Conservation (phyloP, 2,797 vertebrate species). For the Mus spretus region DNA sequence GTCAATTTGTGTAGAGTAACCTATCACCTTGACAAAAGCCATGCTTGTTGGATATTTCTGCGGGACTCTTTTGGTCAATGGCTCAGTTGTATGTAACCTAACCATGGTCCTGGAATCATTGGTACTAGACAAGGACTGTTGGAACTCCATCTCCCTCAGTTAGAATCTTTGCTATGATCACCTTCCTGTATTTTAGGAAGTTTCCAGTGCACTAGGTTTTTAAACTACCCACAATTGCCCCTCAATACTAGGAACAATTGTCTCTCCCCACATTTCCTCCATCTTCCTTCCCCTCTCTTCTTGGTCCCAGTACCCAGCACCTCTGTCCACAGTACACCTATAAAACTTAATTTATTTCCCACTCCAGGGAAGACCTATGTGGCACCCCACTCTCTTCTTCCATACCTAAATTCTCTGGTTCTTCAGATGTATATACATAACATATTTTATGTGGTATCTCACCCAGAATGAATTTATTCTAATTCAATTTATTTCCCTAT, state of each 20-base stretch:
- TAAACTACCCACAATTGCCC: fast-evolving
- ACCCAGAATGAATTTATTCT: neutral
- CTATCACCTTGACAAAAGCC: neutral
- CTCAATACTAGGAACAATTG: neutral
- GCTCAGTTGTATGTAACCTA: neutral
- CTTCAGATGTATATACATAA: neutral
- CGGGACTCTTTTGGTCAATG: neutral
- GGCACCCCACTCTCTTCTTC: fast-evolving
- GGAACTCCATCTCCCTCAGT: neutral
- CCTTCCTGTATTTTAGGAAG: neutral
- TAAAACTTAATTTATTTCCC: neutral
- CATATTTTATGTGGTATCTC: neutral
- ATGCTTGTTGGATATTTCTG: neutral
- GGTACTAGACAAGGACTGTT: fast-evolving
- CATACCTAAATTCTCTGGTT: neutral
- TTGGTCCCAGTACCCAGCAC: neutral
- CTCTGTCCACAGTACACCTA: neutral
- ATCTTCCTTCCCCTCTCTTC: neutral
- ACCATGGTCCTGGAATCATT: neutral
- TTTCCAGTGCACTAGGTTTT: neutral
- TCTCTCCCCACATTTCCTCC: neutral
- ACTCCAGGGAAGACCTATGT: fast-evolving
- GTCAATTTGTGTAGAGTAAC: neutral
- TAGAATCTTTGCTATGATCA: neutral
- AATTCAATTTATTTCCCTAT: too few relatives aligned